phyloP scores from a whole-genome alignment of 2,888 invertebrate genomes.

The Trissolcus japonicus region DNA sequence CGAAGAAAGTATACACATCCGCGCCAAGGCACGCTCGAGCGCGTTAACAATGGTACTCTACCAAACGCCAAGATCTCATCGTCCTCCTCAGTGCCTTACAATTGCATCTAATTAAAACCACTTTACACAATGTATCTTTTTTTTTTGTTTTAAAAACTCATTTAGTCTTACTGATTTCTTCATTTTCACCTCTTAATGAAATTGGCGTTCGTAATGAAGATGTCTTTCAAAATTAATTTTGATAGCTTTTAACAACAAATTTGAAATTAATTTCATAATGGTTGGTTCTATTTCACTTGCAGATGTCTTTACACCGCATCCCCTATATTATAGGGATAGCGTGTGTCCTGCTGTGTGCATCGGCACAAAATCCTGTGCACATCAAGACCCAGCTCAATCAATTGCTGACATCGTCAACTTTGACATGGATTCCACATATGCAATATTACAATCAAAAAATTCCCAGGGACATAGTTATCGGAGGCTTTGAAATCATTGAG shows the following conservation, averaged over 20 bases:
- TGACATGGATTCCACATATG: constrained; percentile 75
- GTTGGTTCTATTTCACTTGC: constrained; percentile 40
- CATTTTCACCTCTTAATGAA: constrained; percentile 22
- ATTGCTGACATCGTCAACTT: constrained; percentile 86
- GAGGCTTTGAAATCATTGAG: constrained; percentile 69
- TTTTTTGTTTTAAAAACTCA: background rate
- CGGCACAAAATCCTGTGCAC: constrained; percentile 74
- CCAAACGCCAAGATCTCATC: constrained; percentile 35
- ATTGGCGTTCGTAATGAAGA: constrained; percentile 3
- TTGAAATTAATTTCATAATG: background rate
- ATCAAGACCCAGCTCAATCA: constrained; percentile 76
- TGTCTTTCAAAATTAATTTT: background rate
- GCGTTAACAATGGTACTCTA: constrained; percentile 24
- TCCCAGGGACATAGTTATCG: constrained; percentile 83
- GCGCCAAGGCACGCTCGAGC: constrained; percentile 33
- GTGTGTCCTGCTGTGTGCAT: constrained; percentile 50
- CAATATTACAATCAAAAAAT: constrained; percentile 79
- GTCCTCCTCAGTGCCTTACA: constrained; percentile 41
- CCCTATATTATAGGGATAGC: constrained; percentile 33
- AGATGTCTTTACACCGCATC: constrained; percentile 62
- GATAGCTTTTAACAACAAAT: background rate
- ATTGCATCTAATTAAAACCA: constrained; percentile 61
- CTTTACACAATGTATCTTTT: constrained; percentile 31
- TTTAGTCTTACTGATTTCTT: constrained; percentile 41
- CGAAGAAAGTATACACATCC: constrained; percentile 45